Percentiles rank a stretch among this genome's conserved stretches.
phyloP scores from a whole-genome alignment of 1,140 invertebrate species.

The Aricia agestis region DNA sequence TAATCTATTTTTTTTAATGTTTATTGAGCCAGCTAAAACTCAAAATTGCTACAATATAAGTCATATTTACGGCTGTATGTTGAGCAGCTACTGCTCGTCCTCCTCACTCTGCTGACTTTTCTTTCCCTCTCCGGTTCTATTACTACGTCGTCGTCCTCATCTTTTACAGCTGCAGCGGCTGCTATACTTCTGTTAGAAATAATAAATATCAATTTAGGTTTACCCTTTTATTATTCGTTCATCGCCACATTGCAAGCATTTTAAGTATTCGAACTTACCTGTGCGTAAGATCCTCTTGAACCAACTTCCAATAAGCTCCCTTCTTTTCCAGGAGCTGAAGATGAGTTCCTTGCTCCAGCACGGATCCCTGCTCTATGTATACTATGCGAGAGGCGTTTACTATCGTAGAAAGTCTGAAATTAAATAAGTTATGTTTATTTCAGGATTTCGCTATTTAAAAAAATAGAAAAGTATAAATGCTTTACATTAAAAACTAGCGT shows the following conservation, averaged over 20 bases:
- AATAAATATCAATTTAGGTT: background rate
- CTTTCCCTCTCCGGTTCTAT: constrained; percentile 21
- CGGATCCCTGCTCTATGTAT: constrained; percentile 82
- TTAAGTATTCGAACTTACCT: constrained; percentile 28
- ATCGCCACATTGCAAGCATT: too few relatives aligned
- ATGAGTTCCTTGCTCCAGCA: constrained; percentile 88
- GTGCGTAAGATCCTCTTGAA: constrained; percentile 55
- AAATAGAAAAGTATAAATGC: too few relatives aligned
- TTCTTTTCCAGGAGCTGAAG: constrained; percentile 83
- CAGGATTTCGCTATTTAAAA: too few relatives aligned
- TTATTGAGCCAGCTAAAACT: background rate
- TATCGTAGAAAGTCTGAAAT: constrained; percentile 84
- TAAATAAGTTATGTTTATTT: background rate
- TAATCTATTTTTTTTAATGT: too few relatives aligned
- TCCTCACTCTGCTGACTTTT: constrained; percentile 21
- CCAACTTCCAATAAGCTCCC: constrained; percentile 84
- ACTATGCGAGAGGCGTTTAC: constrained; percentile 88
- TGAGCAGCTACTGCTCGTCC: constrained; percentile 35
- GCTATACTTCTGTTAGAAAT: background rate
- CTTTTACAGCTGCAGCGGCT: background rate
- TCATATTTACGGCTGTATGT: constrained; percentile 29
- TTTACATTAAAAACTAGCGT: too few relatives aligned
- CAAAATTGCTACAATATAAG: background rate
- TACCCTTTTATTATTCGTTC: too few relatives aligned
- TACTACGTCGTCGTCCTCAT: constrained; percentile 31